phyloP scores from a whole-genome alignment of 2,888 invertebrate species.

The Dasysyrphus albostriatus region DNA sequence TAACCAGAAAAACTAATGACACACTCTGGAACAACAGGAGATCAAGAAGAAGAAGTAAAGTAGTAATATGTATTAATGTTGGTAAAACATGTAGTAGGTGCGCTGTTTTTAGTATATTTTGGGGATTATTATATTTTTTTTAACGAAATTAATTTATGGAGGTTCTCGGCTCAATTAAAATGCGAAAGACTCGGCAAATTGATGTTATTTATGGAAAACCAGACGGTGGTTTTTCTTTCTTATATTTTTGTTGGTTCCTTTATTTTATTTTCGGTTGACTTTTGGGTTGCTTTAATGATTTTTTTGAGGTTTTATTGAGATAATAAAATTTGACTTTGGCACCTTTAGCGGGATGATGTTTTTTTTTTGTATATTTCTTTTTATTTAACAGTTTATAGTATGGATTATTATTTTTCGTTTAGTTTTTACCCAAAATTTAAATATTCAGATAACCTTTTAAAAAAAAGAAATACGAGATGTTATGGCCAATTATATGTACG shows the following conservation, averaged over 20 bases:
- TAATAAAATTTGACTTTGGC: constrained; percentile 36
- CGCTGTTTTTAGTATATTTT: neutral
- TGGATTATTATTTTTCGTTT: neutral
- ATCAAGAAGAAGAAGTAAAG: neutral
- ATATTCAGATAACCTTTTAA: neutral
- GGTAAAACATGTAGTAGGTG: neutral
- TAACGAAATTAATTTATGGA: constrained; percentile 70
- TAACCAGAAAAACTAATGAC: constrained; percentile 51
- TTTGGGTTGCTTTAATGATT: constrained; percentile 12
- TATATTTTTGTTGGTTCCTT: neutral
- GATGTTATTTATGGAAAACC: constrained; percentile 65
- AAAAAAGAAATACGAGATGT: neutral
- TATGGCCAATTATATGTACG: neutral
- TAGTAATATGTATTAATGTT: neutral
- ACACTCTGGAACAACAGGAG: constrained; percentile 1
- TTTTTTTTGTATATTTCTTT: neutral
- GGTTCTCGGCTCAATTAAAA: constrained; percentile 36
- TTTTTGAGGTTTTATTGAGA: constrained; percentile 10
- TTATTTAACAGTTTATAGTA: constrained; percentile 3
- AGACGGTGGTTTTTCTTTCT: constrained; percentile 8
- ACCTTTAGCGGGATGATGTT: constrained; percentile 21
- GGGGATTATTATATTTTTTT: constrained; percentile 32
- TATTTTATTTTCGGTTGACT: constrained; percentile 2
- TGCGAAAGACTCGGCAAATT: constrained; percentile 48
- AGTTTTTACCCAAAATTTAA: neutral